Evolutionary conservation across 2,113 vertebrate genomes (phyloP).

Genomic region (Phalacrocorax aristotelis): DNA sequence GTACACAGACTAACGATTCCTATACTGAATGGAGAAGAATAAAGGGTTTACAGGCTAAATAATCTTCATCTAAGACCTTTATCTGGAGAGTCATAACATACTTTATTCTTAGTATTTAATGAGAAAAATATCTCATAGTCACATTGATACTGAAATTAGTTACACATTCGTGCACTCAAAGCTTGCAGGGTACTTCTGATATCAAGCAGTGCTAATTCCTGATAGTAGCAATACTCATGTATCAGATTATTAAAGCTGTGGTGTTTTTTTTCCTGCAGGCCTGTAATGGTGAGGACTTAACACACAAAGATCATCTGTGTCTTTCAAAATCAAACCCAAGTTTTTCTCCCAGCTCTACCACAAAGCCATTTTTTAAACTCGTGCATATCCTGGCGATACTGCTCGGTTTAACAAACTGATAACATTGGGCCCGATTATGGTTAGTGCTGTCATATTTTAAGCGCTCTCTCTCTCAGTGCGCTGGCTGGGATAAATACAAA

Average conservation of each 20-base stretch:
- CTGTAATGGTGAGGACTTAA: background rate
- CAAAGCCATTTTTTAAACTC: background rate
- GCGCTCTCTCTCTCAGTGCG: background rate
- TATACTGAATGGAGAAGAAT: background rate
- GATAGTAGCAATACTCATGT: background rate
- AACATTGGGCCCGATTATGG: background rate
- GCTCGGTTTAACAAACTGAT: background rate
- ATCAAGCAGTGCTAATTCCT: background rate
- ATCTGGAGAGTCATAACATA: background rate
- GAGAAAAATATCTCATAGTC: background rate
- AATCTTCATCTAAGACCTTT: background rate
- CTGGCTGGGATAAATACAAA: background rate
- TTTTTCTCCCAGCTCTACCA: background rate
- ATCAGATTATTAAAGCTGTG: background rate
- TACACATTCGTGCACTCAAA: background rate
- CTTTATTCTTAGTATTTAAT: background rate
- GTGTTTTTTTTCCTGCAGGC: background rate
- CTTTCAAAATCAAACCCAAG: background rate
- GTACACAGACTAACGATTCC: background rate
- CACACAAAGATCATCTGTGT: background rate
- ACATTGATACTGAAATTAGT: background rate
- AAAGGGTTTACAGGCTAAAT: background rate
- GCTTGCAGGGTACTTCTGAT: background rate
- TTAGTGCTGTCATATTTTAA: background rate
- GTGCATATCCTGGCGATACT: background rate